phyloP scores from a whole-genome alignment of 2,888 invertebrate genomes.

The Drosophila incognita region DNA sequence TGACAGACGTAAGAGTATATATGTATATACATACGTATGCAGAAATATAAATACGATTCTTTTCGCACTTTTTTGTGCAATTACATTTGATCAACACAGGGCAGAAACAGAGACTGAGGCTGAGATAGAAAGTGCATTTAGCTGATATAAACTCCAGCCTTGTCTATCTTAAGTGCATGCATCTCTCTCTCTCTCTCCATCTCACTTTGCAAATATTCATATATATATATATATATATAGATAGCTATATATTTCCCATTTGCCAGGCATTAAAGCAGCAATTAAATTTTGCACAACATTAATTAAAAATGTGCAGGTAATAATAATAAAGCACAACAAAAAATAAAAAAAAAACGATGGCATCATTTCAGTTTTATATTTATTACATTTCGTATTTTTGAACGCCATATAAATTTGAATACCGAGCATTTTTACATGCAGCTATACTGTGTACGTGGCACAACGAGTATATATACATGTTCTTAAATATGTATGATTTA shows the following conservation, averaged over 20 bases:
- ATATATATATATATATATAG: background rate
- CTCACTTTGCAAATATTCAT: background rate
- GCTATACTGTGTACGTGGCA: slow-evolving; percentile 2
- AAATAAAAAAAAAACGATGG: background rate
- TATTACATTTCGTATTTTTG: slow-evolving; percentile 51
- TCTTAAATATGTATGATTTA: slow-evolving; percentile 17
- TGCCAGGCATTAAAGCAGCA: slow-evolving; percentile 15
- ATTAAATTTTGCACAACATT: slow-evolving; percentile 43
- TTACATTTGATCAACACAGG: slow-evolving; percentile 1
- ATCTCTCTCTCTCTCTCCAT: background rate
- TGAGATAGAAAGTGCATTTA: background rate
- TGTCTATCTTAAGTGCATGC: background rate
- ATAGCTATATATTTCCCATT: background rate
- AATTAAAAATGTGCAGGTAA: slow-evolving; percentile 39
- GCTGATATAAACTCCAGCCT: background rate
- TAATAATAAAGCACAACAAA: slow-evolving; percentile 17
- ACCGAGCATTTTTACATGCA: slow-evolving; percentile 18
- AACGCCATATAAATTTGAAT: slow-evolving; percentile 25
- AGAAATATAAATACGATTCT: background rate
- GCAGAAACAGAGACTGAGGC: background rate
- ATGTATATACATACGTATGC: background rate
- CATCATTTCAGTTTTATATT: slow-evolving; percentile 48
- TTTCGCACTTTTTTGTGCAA: background rate
- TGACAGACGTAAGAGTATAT: slow-evolving; percentile 4
- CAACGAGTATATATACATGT: background rate